Evolutionary conservation across 2,888 invertebrate genomes (phyloP).

Genomic region (Falcaria lacertinaria): DNA sequence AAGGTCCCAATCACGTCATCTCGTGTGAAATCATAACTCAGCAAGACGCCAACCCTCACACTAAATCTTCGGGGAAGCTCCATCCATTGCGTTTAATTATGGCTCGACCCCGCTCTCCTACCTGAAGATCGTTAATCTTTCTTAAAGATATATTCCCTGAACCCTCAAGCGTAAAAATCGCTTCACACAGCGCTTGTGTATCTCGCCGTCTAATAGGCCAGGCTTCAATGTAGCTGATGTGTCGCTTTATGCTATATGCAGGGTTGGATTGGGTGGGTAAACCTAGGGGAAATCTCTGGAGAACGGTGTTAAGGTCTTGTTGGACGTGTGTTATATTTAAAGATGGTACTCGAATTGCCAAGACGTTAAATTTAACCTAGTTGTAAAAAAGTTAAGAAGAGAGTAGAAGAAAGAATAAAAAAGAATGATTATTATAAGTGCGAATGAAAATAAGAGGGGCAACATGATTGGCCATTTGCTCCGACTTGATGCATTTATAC

Average conservation of each 20-base stretch:
- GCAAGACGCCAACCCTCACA: conserved; percentile 65
- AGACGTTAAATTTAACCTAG: no score
- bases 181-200: conserved; percentile 51
- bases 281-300: background rate
- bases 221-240: conserved; percentile 41
- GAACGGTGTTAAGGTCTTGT: background rate
- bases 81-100: conserved; percentile 79
- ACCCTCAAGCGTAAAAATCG: conserved; percentile 55
- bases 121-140: conserved; percentile 79
- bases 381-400: no score
- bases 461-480: no score
- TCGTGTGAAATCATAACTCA: conserved; percentile 77
- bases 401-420: no score
- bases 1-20: conserved; percentile 68
- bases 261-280: conserved; percentile 20
- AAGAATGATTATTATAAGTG: no score
- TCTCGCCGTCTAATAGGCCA: conserved; percentile 31
- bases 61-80: conserved; percentile 73
- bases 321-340: no score
- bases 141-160: conserved; percentile 74
- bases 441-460: no score
- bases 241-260: conserved; percentile 23
- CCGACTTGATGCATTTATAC: no score
- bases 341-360: no score
- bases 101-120: conserved; percentile 66